These are phyloP conservation scores for Rhabditoides inermis DNA, from an alignment of 2,888 invertebrate genomes.

Conservation along the genomic window DNA sequence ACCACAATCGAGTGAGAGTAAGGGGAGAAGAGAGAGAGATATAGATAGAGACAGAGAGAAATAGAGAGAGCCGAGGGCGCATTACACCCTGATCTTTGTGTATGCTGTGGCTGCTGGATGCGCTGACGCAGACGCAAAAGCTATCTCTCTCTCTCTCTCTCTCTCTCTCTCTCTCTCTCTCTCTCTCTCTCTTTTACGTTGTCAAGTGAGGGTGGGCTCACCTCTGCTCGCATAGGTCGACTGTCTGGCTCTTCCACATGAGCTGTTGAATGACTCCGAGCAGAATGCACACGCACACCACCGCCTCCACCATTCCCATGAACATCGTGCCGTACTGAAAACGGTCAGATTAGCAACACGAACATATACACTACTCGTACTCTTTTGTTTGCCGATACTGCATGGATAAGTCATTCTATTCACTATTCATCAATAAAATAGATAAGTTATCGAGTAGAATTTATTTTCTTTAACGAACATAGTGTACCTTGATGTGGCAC, in stretches of 20 bases:
- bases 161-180: too few relatives aligned
- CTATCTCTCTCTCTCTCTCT: too few relatives aligned
- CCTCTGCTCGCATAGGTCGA: constrained; percentile 24
- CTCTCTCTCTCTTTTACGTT: too few relatives aligned
- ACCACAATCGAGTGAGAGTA: neutral
- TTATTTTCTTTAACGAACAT: neutral
- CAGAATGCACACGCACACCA: constrained; percentile 29
- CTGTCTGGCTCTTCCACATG: constrained; percentile 34
- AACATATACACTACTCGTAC: too few relatives aligned
- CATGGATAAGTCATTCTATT: too few relatives aligned
- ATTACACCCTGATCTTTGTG: too few relatives aligned
- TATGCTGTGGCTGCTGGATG: too few relatives aligned
- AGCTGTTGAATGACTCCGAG: constrained; percentile 34
- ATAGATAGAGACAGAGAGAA: neutral
- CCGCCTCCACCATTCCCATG: constrained; percentile 36
- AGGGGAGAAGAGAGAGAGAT: constrained; percentile 1
- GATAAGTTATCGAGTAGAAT: constrained; percentile 1
- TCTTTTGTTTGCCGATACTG: too few relatives aligned
- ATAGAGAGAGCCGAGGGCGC: too few relatives aligned
- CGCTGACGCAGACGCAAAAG: too few relatives aligned
- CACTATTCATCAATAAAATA: too few relatives aligned
- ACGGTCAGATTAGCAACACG: neutral
- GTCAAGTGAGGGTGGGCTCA: constrained; percentile 5
- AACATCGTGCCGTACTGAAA: constrained; percentile 38
- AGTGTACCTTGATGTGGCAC: constrained; percentile 34